Evolutionary conservation across 2,888 invertebrate genomes (phyloP), one percentile per base, ranked within the genome.

Genomic region (Mythimna impura): DNA sequence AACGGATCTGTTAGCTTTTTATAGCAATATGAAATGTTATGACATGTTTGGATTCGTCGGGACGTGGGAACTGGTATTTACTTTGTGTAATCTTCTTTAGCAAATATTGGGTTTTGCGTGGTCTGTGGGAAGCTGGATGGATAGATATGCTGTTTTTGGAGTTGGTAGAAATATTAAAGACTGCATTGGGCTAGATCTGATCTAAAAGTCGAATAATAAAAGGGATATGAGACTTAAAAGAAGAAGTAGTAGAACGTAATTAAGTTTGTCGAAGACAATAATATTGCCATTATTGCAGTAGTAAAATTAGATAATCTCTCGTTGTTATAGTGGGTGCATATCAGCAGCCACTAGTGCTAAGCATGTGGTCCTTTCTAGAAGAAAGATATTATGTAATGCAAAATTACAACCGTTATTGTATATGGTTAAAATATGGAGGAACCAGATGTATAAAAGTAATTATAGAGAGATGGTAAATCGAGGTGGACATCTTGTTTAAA

Each of bases 21-120:
- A 79, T 87, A 84, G 89, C 85, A 71, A 83, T 88, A 87, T 90
- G 90, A 90, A 88, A 87, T 93, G 93, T 94, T 94, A 89, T 93
- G 93, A 93, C 91, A 88, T 90, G 91, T 92, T 91, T 89, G 87
- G 79, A 86, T 66, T 77, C 25, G 69, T 66, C 81, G 78, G 64
- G 76, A 73, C 90, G 93, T 93, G 93, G 92, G 93, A 94, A 91
- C 57, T 80, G 25, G 54, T 67, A 66, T 78, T 81, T 70, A 71
- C 66, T 74, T 67, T 73, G 73, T 78, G 73, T 77, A 65, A 82
- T 78, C 67, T 71, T 57, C 54, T 79, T 76, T 81, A 64, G 67
- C 69, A 76, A 82, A 83, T 78, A 86, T 83, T 75, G 75, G 70
- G 64, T 71, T 69, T 61, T 9, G 66, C 30, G 30, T 65, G 52